These are phyloP conservation scores for Trialeurodes vaporariorum DNA, from an alignment of 1,140 invertebrate genomes.

Conservation along the genomic window DNA sequence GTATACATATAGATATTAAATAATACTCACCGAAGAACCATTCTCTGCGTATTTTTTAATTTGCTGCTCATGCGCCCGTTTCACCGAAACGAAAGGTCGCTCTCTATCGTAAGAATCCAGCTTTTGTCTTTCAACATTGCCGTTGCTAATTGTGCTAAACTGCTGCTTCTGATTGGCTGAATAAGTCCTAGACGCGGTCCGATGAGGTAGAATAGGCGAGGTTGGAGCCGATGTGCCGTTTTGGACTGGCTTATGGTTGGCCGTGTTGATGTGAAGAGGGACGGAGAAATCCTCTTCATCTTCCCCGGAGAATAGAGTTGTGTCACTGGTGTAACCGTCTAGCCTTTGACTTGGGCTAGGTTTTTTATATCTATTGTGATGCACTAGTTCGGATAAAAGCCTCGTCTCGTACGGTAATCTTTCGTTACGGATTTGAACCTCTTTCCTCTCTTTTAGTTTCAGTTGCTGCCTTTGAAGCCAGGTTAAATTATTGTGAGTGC, in stretches of 20 bases:
- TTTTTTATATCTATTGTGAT: constrained; percentile 34
- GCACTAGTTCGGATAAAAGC: constrained; percentile 44
- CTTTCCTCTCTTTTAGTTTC: constrained; percentile 53
- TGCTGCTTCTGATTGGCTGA: constrained; percentile 30
- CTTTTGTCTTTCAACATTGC: constrained; percentile 37
- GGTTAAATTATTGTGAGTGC: constrained; percentile 42
- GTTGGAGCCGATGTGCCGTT: constrained; percentile 40
- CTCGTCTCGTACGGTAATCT: constrained; percentile 53
- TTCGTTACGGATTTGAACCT: constrained; percentile 51
- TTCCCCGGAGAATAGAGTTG: constrained; percentile 50
- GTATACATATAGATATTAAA: too few relatives aligned
- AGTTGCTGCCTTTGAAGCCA: constrained; percentile 68
- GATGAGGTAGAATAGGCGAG: constrained; percentile 43
- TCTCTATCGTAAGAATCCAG: constrained; percentile 42
- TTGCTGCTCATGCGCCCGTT: constrained; percentile 46
- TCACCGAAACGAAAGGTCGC: constrained; percentile 49
- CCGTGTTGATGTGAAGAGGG: constrained; percentile 51
- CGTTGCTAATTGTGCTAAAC: constrained; percentile 39
- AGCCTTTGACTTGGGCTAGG: constrained; percentile 36
- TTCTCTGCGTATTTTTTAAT: constrained; percentile 34
- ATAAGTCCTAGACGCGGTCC: constrained; percentile 46
- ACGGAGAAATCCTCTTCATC: constrained; percentile 51
- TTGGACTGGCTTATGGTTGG: constrained; percentile 26
- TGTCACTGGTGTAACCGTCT: constrained; percentile 57
- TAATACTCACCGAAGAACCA: too few relatives aligned